Conservation (phyloP, 2,113 vertebrate genomes). For the Hippoglossus stenolepis region DNA sequence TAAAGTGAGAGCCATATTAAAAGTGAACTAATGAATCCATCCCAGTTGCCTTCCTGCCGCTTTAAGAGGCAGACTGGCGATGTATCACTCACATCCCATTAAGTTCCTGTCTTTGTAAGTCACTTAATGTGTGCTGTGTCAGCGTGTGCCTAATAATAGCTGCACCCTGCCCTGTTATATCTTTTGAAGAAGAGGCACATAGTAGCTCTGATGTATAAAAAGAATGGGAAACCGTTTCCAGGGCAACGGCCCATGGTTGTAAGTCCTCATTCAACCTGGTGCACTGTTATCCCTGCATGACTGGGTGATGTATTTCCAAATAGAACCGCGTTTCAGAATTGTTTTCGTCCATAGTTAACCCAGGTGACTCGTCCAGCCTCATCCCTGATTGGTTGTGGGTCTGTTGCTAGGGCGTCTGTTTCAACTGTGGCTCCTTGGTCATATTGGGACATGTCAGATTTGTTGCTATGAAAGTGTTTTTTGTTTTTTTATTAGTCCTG, state of each 20-base stretch:
- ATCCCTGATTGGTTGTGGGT: conserved; percentile 30
- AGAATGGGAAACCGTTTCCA: conserved; percentile 49
- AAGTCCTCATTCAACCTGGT: conserved; percentile 18
- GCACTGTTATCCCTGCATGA: conserved; percentile 29
- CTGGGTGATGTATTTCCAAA: conserved; percentile 21
- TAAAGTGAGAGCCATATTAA: background rate
- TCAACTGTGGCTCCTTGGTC: conserved; percentile 13
- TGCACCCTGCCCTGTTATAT: conserved; percentile 40
- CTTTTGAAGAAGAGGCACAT: conserved; percentile 33
- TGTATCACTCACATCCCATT: conserved; percentile 64
- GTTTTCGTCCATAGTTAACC: conserved; percentile 8
- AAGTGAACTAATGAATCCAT: conserved; percentile 4
- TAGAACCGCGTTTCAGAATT: conserved; percentile 14
- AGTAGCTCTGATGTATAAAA: conserved; percentile 37
- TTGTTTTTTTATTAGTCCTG: background rate
- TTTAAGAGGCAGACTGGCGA: conserved; percentile 58
- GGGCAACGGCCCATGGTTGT: conserved; percentile 35
- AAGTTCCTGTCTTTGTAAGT: conserved; percentile 60
- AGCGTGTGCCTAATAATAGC: conserved; percentile 70
- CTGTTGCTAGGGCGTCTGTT: conserved; percentile 20
- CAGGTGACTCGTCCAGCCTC: conserved; percentile 1
- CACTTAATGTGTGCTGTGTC: conserved; percentile 56
- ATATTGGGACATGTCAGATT: conserved; percentile 4
- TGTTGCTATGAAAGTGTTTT: background rate
- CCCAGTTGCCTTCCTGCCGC: conserved; percentile 31